Evolutionary conservation across 2,797 vertebrate species (phyloP), one percentile per base, ranked within the genome.

Genomic region (Eospalax fontanierii): DNA sequence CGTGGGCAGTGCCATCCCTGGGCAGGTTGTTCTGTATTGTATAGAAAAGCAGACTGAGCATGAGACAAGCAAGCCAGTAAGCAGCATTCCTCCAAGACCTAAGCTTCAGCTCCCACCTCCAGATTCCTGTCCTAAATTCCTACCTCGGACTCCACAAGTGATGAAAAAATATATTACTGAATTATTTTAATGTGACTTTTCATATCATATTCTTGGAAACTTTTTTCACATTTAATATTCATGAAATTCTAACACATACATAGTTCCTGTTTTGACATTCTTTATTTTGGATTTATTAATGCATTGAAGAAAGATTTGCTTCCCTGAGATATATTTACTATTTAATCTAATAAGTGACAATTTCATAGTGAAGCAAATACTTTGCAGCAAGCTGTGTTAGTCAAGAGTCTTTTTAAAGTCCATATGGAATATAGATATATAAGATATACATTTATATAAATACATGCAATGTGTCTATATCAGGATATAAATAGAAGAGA

Each of bases 151-250:
- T 59, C 50, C 7, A 75, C 63, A 35, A 89, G 87, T 71, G 93
- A 90, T 40, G 21, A 83, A 91, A 12, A 74, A 85, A 89, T 94
- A 61, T 80, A 54, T 86, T 71, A 91, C 96, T 91, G 68, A 61
- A 94, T 66, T 80, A 73, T 93, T 76, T 66, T 95, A 73, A 70
- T 40, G 94, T 90, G 33, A 35, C 50, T 74, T 73, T 92, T 84
- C 21, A 59, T 30, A 85, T 76, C 74, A 10, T 66, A 63, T 71
- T 68, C 18, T 87, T 43, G 83, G 40, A 91, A 63, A 21, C 14
- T 12, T 35, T 83, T 79, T 26, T 88, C 63, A 70, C 0, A 85
- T 59, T 90, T 89, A 33, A 40, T 65, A 70, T 85, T 93, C 30
- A 89, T 80, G 84, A 90, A 75, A 74, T 94, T 26, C 38, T 87